Base-by-base conservation (phyloP, 2,888 invertebrate genomes). In the Drosophila mimica region DNA sequence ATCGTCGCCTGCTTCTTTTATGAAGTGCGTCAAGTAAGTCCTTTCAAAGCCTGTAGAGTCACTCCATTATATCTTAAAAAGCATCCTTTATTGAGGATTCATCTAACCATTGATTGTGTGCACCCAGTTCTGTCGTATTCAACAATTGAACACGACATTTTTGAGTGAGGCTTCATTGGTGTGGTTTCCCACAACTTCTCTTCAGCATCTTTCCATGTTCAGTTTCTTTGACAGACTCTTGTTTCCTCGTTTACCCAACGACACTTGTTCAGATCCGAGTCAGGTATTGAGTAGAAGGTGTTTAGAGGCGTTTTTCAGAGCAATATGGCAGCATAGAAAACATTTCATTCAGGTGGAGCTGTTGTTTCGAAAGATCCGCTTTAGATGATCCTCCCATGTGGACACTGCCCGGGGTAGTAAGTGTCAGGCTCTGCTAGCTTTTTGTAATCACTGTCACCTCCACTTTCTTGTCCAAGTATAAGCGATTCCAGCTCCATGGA, bases 401-500 rank as follows among this genome's bases (percentile, higher is more conserved):
- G 25, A 25, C 25, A 25, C 25, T 25, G 25, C 25, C 8, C 38
- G 17, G 17, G 17, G 17, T 3, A 38, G 17, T 38, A 38, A 48
- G 48, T 15, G 4, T 1, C 8, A n/a, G 17, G 17, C 17, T 38
- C 38, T 38, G 38, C n/a, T 40, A 40, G n/a, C n/a, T n/a, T n/a
- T 40, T n/a, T n/a, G 9, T n/a, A n/a, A n/a, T n/a, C n/a, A n/a
- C n/a, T n/a, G n/a, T n/a, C n/a, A n/a, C n/a, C n/a, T n/a, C n/a
- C n/a, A n/a, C n/a, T n/a, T n/a, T n/a, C n/a, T n/a, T n/a, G n/a
- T n/a, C n/a, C n/a, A n/a, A n/a, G n/a, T n/a, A n/a, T n/a, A n/a
- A n/a, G 8, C 8, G 31, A 8, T 31, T 31, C 2, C 8, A 33
- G 33, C 3, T 33, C 95, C 17, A 96, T 96, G 0, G 95, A 95